Base-by-base conservation (phyloP, 2,113 vertebrate genomes). In the Sarotherodon lohbergeri region DNA sequence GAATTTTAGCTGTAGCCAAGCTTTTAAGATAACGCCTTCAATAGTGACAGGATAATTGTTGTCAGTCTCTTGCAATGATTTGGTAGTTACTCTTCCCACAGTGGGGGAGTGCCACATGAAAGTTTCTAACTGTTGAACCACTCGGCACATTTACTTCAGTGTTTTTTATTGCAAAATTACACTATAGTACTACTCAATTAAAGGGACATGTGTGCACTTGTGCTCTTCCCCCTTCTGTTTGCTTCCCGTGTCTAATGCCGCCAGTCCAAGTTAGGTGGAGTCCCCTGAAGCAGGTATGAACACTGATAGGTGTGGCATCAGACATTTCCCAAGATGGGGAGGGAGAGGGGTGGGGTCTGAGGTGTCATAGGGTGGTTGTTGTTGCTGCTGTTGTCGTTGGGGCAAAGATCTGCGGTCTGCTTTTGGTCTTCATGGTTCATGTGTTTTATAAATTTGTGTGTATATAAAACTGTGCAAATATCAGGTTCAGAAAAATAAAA, bases 221-320 rank as follows among this genome's bases (percentile, higher is more conserved):
- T 94, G 79, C 88, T 81, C 73, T 56, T 73, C 55, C 81, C 39
- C 48, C 63, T 78, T 90, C 59, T 55, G 24, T 82, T 59, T 92
- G 34, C 88, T 79, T 57, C 54, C 81, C 82, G 16, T 82, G 81
- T 90, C 83, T 90, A 92, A 90, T 80, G 83, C 93, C 92, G 90
- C 90, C 94, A 91, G 91, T 55, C 88, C 81, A 83, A 89, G 91
- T 90, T 93, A 95, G 88, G 90, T 68, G 93, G 93, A 94, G 89
- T 87, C 92, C 55, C 83, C 90, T 95, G 90, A 93, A 80, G 90
- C 93, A 90, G 92, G 95, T 95, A 95, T 90, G 95, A 94, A 92
- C 85, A 76, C 89, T 91, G 88, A 90, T 87, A 87, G 85, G 73
- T 88, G 88, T 87, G 88, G 66, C 82, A 79, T 87, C 52, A 83